These are phyloP conservation scores for Bubalus kerabau DNA, from an alignment of 2,113 vertebrate genomes.

Conservation along the genomic window DNA sequence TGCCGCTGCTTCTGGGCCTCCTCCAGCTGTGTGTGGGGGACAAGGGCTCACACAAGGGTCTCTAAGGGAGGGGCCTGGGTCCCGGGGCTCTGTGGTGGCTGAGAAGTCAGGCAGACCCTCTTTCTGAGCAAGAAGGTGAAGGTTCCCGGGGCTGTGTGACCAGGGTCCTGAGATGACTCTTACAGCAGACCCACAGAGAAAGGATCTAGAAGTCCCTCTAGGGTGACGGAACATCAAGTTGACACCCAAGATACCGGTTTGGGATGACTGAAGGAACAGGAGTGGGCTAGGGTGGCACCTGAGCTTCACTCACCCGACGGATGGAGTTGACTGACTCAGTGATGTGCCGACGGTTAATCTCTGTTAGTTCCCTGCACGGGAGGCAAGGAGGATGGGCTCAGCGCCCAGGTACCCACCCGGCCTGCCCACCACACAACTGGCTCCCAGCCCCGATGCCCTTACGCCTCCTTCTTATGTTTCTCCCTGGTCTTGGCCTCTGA, in stretches of 20 bases:
- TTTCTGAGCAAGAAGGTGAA: background rate
- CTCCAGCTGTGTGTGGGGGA: conserved; percentile 80
- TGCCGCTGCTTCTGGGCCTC: conserved; percentile 86
- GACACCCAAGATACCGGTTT: background rate
- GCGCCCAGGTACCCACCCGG: background rate
- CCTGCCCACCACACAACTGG: background rate
- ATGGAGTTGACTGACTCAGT: conserved; percentile 85
- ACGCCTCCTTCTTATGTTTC: conserved; percentile 86
- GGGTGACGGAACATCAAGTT: background rate
- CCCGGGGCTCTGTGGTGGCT: background rate
- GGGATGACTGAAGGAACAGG: background rate
- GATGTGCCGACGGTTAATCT: conserved; percentile 91
- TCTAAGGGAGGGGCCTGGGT: background rate
- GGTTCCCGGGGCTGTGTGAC: background rate
- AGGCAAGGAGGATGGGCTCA: background rate
- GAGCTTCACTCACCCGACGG: conserved; percentile 82
- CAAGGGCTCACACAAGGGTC: background rate
- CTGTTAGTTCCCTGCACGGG: conserved; percentile 80
- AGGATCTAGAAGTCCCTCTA: background rate
- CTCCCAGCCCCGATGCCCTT: conserved; percentile 5
- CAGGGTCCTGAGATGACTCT: background rate
- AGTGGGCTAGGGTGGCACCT: background rate
- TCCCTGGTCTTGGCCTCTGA: conserved; percentile 86
- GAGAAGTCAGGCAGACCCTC: background rate
- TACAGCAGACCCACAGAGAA: background rate